phyloP scores from a whole-genome alignment of 1,140 invertebrate genomes.

The Scaptomyza graminum region DNA sequence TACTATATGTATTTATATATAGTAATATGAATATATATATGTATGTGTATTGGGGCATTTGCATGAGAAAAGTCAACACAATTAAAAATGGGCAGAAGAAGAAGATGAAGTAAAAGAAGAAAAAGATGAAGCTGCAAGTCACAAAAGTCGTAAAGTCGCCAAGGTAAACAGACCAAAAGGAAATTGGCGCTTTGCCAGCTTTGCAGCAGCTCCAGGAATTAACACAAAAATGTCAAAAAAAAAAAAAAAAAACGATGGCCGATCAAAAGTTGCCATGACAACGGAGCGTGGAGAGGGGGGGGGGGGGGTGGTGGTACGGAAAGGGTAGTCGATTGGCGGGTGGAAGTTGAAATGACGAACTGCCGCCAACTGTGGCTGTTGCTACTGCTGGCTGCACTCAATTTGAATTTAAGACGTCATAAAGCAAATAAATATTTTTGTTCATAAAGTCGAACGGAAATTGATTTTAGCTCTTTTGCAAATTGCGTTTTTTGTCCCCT shows the following conservation, averaged over 20 bases:
- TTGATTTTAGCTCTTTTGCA: conserved; percentile 22
- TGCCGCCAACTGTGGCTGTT: conserved; percentile 3
- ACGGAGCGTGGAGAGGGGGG: neutral
- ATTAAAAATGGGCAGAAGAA: conserved; percentile 26
- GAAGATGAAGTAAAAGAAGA: neutral
- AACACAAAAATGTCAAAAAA: conserved; percentile 43
- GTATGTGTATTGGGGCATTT: neutral
- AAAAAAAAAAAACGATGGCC: neutral
- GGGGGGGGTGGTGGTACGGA: too few species aligned
- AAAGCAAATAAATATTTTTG: conserved; percentile 46
- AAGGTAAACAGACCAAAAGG: conserved; percentile 47
- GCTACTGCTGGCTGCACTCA: conserved; percentile 23
- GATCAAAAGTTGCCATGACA: neutral
- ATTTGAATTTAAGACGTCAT: conserved; percentile 45
- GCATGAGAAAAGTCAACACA: conserved; percentile 31
- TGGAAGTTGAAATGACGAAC: conserved; percentile 9
- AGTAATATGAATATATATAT: neutral
- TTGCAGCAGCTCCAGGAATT: conserved; percentile 20
- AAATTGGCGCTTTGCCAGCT: conserved; percentile 46
- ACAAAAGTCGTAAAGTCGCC: neutral
- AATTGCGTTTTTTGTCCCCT: conserved; percentile 14
- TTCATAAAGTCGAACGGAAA: conserved; percentile 31
- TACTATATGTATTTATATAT: neutral
- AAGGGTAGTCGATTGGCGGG: too few species aligned
- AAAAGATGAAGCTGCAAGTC: neutral